Conservation (phyloP, 2,888 invertebrate genomes). For the Pilophorus perplexus region DNA sequence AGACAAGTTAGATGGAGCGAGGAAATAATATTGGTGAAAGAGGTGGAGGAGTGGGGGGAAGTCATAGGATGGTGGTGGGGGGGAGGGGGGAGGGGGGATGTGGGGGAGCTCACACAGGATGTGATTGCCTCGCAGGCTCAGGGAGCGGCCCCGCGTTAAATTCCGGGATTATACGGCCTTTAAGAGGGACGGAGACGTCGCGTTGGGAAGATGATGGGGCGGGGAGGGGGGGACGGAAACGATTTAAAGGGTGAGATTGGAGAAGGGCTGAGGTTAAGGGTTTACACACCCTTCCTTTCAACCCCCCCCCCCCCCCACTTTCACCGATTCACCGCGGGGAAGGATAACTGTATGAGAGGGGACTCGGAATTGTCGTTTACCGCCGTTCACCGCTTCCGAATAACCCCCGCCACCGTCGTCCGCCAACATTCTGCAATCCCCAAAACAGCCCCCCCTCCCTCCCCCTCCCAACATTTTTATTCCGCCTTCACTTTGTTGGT, state of each 20-base stretch:
- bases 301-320: too few relatives aligned
- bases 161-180: conserved; percentile 8
- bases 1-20: conserved; percentile 20
- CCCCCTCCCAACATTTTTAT: too few relatives aligned
- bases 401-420: too few relatives aligned
- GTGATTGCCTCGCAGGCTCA: conserved; percentile 19
- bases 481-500: too few relatives aligned
- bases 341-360: too few relatives aligned
- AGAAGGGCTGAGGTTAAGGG: conserved; percentile 17
- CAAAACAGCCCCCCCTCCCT: too few relatives aligned
- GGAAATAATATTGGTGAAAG: conserved; percentile 22
- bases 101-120: conserved; percentile 7
- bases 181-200: neutral
- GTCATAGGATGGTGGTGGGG: neutral
- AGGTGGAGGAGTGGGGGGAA: too few relatives aligned
- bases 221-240: conserved; percentile 15
- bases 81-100: neutral
- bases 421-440: too few relatives aligned
- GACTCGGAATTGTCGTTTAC: too few relatives aligned
- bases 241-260: conserved; percentile 15
- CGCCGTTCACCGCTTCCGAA: too few relatives aligned
- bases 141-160: conserved; percentile 14
- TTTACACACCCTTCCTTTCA: conserved; percentile 2
- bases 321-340: too few relatives aligned
- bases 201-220: too few relatives aligned